A percentile compares a stretch with the other conserved stretches of the same genome.
Conservation (phyloP, 2,797 vertebrate species). For the Melanotaenia maccullochi region DNA sequence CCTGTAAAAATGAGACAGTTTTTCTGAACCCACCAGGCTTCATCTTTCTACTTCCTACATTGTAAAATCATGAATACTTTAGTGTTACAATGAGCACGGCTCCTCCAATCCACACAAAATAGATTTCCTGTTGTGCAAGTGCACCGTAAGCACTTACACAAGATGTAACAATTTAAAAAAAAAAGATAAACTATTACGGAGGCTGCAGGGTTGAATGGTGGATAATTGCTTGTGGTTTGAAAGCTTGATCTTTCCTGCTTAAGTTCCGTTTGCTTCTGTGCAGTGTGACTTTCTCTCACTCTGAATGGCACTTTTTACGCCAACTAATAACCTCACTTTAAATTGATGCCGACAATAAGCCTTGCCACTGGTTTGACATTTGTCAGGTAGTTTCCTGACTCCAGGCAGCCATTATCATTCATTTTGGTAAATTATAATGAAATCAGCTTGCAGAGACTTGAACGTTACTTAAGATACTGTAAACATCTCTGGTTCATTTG, state of each 20-base stretch:
- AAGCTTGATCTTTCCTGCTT: constrained; percentile 19
- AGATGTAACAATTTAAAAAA: constrained; percentile 4
- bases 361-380: constrained; percentile 16
- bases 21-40: constrained; percentile 14
- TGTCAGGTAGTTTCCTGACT: constrained; percentile 31
- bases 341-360: constrained; percentile 37
- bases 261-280: constrained; percentile 24
- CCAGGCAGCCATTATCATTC: constrained; percentile 43
- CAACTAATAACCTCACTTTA: constrained; percentile 31
- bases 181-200: constrained; percentile 25
- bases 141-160: constrained; percentile 14
- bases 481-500: constrained; percentile 35
- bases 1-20: neutral
- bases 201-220: neutral
- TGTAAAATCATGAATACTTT: neutral
- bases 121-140: constrained; percentile 19
- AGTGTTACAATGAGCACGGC: constrained; percentile 4
- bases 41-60: neutral
- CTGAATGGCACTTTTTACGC: constrained; percentile 27
- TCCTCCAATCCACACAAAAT: neutral
- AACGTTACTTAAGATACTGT: constrained; percentile 37
- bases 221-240: constrained; percentile 10
- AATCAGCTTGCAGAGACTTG: constrained; percentile 52
- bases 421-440: constrained; percentile 35
- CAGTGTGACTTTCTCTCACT: constrained; percentile 14